Percentiles rank a stretch among this genome's conserved stretches.
Evolutionary conservation across 2,113 vertebrate species (phyloP).

Genomic region (Corythoichthys intestinalis): DNA sequence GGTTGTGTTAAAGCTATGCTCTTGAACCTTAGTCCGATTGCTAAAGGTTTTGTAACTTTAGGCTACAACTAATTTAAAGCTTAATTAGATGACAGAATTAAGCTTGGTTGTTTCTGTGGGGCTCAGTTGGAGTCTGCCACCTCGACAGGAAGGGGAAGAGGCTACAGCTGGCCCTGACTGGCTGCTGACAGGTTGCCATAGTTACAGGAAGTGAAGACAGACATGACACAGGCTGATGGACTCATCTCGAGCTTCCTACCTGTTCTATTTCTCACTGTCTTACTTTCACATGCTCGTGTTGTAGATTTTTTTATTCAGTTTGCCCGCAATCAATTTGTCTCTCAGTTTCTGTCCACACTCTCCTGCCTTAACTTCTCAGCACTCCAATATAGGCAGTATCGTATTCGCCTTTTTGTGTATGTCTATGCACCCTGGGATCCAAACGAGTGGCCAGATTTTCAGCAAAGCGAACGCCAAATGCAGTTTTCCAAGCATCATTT

Average conservation of each 20-base stretch:
- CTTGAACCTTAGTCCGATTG: conserved; percentile 19
- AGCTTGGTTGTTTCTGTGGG: conserved; percentile 34
- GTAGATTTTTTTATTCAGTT: conserved; percentile 34
- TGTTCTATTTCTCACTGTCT: conserved; percentile 54
- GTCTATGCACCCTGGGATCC: conserved; percentile 63
- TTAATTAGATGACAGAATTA: conserved; percentile 22
- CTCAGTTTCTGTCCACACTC: conserved; percentile 15
- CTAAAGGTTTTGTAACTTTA: conserved; percentile 21
- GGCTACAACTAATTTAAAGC: conserved; percentile 2
- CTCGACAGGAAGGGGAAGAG: conserved; percentile 74
- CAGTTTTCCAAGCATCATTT: conserved; percentile 17
- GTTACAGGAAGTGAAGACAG: conserved; percentile 78
- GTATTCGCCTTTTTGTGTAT: conserved; percentile 54
- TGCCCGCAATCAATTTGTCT: conserved; percentile 24
- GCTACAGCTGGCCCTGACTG: conserved; percentile 72
- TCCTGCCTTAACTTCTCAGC: conserved; percentile 38
- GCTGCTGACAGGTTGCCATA: conserved; percentile 78
- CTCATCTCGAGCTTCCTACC: conserved; percentile 48
- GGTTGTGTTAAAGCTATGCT: conserved; percentile 49
- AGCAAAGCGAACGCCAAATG: conserved; percentile 29
- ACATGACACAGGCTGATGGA: conserved; percentile 63
- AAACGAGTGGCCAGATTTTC: conserved; percentile 55
- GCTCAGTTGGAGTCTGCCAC: conserved; percentile 63
- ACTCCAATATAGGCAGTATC: conserved; percentile 37
- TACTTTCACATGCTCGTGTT: conserved; percentile 45